Evolutionary conservation across 2,888 invertebrate species (phyloP), one percentile per base, ranked within the genome.

Genomic region (Tipula unca): DNA sequence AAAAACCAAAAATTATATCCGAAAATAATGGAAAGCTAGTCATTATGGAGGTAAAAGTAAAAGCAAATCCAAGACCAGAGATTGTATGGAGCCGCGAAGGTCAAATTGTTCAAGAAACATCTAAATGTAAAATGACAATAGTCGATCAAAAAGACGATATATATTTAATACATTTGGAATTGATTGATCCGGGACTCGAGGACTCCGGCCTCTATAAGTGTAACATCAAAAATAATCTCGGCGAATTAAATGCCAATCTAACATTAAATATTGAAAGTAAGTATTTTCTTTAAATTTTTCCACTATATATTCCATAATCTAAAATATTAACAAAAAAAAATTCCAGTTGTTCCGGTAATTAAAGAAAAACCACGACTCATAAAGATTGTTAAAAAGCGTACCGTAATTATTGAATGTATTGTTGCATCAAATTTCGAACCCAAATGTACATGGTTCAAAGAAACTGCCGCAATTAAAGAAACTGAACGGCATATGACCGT

Each of bases 161-260:
- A 88, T 98, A 96, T 91, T 95, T 96, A 88, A 96, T 98, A 86
- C 94, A 96, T 90, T 91, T 98, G 88, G 97, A 97, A 91, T 92
- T 98, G 69, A 94, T 94, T 89, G 97, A 98, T 92, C 98, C 98
- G 87, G 96, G 96, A 89, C 94, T 97, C 87, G 96, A 97, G 89
- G 99, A 99, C 92, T 98, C 98, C 88, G 99, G 99, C 88, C 93
- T 98, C 87, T 99, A 99, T 93, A 98, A 99, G 91, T 99, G 99
- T 91, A 98, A 98, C 89, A 97, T 98, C 89, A 98, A 98, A 91
- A 99, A 99, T 92, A 94, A 95, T 89, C 94, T 97, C 90, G 99
- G 99, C 88, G 99, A 99, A 93, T 94, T 98, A 87, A 98, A 98
- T 90, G 98, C 98, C 87, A 99, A 99, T 92, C 93, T 99, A 87